Percentiles rank a stretch among this genome's conserved stretches.
phyloP scores from a whole-genome alignment of 2,113 vertebrate genomes.

The Sapajus apella region DNA sequence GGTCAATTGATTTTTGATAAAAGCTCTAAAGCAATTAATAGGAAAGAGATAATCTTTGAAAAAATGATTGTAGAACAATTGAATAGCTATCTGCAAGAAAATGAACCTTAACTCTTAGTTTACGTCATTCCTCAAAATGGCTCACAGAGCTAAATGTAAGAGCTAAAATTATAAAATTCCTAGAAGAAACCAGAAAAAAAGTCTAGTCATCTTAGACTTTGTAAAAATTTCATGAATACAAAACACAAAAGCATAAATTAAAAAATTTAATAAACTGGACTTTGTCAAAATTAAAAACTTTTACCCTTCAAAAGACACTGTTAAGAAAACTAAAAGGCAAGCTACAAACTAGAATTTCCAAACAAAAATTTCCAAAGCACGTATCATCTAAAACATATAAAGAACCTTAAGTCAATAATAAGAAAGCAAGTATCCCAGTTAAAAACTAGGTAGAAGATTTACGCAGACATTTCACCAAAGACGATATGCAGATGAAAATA shows the following conservation, averaged over 20 bases:
- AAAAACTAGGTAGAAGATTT: not conserved
- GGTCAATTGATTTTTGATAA: no score
- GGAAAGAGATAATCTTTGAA: no score
- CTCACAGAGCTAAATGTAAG: no score
- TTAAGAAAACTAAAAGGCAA: not conserved
- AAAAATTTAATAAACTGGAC: not conserved
- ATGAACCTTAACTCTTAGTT: no score
- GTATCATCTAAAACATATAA: not conserved
- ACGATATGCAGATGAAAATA: not conserved
- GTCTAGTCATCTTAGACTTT: not conserved
- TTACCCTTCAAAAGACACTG: not conserved
- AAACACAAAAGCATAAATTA: not conserved
- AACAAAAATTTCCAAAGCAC: not conserved
- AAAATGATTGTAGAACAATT: no score
- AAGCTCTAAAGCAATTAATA: no score
- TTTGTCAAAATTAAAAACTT: not conserved
- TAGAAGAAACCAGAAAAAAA: not conserved
- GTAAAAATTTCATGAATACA: not conserved
- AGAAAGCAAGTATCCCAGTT: not conserved
- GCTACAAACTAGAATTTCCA: not conserved
- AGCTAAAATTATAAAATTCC: not conserved
- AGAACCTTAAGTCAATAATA: not conserved
- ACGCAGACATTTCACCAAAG: not conserved
- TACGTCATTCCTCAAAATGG: no score
- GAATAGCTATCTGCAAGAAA: no score